Percentiles rank a stretch among this genome's conserved stretches.
phyloP scores from a whole-genome alignment of 1,140 invertebrate species.

The Hirudo medicinalis region DNA sequence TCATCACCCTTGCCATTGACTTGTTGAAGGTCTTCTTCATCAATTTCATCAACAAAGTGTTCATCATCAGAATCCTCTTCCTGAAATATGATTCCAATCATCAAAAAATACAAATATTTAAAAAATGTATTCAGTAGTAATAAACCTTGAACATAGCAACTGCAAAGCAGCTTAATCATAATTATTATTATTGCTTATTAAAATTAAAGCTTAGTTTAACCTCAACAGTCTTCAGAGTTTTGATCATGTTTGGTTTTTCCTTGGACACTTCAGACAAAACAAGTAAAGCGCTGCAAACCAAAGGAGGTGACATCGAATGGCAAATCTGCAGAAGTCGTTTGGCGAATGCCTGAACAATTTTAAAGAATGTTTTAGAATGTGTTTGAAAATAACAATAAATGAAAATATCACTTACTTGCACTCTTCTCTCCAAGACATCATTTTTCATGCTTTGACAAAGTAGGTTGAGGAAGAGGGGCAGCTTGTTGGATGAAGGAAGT shows the following conservation, averaged over 20 bases:
- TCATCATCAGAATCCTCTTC: slow-evolving; percentile 30
- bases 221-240: slow-evolving; percentile 18
- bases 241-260: slow-evolving; percentile 21
- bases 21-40: slow-evolving; percentile 38
- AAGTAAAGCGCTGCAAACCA: slow-evolving; percentile 63
- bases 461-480: slow-evolving; percentile 71
- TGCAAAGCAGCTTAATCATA: too few species aligned
- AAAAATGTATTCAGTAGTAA: too few species aligned
- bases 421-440: slow-evolving; percentile 57
- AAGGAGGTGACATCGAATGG: slow-evolving; percentile 45
- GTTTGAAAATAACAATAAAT: not conserved
- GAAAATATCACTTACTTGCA: slow-evolving; percentile 42
- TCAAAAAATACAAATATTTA: too few species aligned
- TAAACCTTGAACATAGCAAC: too few species aligned
- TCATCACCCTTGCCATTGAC: slow-evolving; percentile 30
- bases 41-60: slow-evolving; percentile 26
- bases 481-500: slow-evolving; percentile 57
- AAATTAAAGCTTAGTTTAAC: not conserved
- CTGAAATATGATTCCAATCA: too few species aligned
- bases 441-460: slow-evolving; percentile 67
- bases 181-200: not conserved
- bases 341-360: slow-evolving; percentile 54
- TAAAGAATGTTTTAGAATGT: not conserved
- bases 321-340: slow-evolving; percentile 74
- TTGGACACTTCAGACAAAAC: slow-evolving; percentile 52